These are phyloP conservation scores for Bubo blakistoni DNA, from an alignment of 2,113 vertebrate species.

Conservation along the genomic window DNA sequence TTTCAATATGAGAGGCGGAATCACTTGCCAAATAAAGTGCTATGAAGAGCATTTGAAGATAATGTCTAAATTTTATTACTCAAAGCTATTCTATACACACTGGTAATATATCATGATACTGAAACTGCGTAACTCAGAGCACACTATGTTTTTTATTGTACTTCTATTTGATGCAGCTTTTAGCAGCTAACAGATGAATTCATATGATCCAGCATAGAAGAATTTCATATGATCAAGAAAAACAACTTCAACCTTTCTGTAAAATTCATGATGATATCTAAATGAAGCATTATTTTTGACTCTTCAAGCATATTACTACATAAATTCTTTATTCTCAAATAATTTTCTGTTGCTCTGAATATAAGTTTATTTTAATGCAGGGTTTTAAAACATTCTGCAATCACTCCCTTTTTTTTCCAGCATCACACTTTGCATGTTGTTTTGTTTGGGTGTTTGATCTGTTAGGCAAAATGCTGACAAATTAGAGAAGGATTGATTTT, in stretches of 20 bases:
- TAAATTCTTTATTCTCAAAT: not conserved
- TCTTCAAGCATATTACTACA: not conserved
- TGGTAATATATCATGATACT: not conserved
- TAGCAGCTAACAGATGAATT: not conserved
- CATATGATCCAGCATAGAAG: not conserved
- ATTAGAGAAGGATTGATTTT: not conserved
- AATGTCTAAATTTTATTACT: not conserved
- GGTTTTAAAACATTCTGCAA: not conserved
- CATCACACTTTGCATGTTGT: not conserved
- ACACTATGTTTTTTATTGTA: not conserved
- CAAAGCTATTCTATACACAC: not conserved
- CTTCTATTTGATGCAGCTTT: not conserved
- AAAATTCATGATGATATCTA: not conserved
- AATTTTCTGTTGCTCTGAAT: not conserved
- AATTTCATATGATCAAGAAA: not conserved
- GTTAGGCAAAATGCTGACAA: not conserved
- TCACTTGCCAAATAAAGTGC: not conserved
- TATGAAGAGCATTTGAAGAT: not conserved
- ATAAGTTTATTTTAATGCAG: not conserved
- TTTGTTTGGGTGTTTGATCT: not conserved
- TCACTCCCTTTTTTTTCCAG: rapidly evolving
- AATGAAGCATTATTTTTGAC: not conserved
- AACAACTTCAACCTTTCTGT: not conserved
- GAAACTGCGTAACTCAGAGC: not conserved
- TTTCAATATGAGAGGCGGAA: not conserved